Evolutionary conservation across 2,888 invertebrate species (phyloP), one percentile per base, ranked within the genome.

Genomic region (Oscheius onirici): DNA sequence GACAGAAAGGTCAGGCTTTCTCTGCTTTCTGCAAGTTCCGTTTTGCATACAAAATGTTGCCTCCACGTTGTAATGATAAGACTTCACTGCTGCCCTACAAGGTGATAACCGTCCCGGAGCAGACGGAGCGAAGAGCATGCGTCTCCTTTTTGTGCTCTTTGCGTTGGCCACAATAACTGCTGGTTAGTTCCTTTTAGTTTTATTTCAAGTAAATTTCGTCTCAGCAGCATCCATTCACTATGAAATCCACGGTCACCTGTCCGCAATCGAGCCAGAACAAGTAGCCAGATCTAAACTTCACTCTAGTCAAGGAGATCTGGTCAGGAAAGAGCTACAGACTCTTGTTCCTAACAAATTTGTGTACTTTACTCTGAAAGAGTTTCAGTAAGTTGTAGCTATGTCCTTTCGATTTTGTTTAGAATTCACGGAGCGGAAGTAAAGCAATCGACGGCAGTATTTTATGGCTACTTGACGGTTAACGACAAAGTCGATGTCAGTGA

Each of bases 81-180:
- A 46, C 46, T 46, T 15, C 20, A 13, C 13, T 34, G 8, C 34
- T 3, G 8, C 34, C 34, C 3, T 3, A 11, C n/a, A 55, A 55
- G 55, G n/a, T n/a, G 28, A 55, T 55, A 28, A 55, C 28, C 34
- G 34, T 34, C 34, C 34, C 34, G 34, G 34, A 34, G 34, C 13
- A 55, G 55, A 60, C 60, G 44, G 44, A 20, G 22, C 20, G 49
- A 22, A 20, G 17, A 15, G 22, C 41, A 60, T 60, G 60, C 60
- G 43, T 43, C 44, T 60, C 6, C 15, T 22, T 41, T 49, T 15
- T 24, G 60, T 41, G n/a, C 60, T 60, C 43, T 43, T 24, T 60
- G 24, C 60, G 22, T 24, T 26, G 34, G 43, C 60, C 43, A 1
- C 34, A 34, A 3, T 43, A n/a, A 24, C 40, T 22, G 60, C 60